Evolutionary conservation across 2,797 vertebrate species (phyloP).

Genomic region (Amphiprion clarkii): DNA sequence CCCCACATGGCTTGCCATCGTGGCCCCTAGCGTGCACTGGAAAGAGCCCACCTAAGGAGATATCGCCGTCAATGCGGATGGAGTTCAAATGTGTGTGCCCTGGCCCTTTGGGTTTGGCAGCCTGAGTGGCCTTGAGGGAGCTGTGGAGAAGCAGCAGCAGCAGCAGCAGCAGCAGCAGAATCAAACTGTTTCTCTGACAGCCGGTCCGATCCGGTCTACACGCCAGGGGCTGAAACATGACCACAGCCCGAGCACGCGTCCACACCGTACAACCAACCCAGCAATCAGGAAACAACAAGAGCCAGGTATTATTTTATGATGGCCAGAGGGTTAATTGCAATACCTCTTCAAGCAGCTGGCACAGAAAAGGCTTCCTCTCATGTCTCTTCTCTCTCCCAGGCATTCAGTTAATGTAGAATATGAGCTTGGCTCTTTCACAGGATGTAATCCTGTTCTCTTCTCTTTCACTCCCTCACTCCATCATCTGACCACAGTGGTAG

Average conservation of each 20-base stretch:
- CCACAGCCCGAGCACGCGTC: constrained; percentile 46
- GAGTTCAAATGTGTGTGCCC: constrained; percentile 96
- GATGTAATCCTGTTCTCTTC: constrained; percentile 63
- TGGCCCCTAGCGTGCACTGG: constrained; percentile 95
- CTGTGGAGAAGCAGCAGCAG: constrained; percentile 78
- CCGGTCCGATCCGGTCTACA: constrained; percentile 58
- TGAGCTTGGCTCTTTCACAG: constrained; percentile 66
- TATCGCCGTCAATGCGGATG: constrained; percentile 97
- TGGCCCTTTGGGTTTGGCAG: constrained; percentile 90
- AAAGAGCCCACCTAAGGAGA: constrained; percentile 97
- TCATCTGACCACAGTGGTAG: constrained; percentile 66
- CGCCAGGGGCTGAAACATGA: constrained; percentile 76
- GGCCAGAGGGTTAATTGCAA: constrained; percentile 76
- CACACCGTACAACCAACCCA: constrained; percentile 37
- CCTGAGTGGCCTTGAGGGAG: constrained; percentile 79
- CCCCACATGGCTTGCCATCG: constrained; percentile 95
- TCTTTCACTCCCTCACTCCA: constrained; percentile 72
- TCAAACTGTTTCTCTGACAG: constrained; percentile 51
- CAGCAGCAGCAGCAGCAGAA: constrained; percentile 68
- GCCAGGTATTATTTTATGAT: constrained; percentile 72
- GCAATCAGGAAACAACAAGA: constrained; percentile 54
- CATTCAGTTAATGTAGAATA: constrained; percentile 77
- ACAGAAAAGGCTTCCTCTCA: constrained; percentile 73
- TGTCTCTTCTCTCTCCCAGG: constrained; percentile 70
- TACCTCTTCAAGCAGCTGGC: constrained; percentile 73